A percentile compares a stretch with the other conserved stretches of the same genome.
Conservation (phyloP, 1,140 invertebrate species). For the Tetranychus cinnabarinus region DNA sequence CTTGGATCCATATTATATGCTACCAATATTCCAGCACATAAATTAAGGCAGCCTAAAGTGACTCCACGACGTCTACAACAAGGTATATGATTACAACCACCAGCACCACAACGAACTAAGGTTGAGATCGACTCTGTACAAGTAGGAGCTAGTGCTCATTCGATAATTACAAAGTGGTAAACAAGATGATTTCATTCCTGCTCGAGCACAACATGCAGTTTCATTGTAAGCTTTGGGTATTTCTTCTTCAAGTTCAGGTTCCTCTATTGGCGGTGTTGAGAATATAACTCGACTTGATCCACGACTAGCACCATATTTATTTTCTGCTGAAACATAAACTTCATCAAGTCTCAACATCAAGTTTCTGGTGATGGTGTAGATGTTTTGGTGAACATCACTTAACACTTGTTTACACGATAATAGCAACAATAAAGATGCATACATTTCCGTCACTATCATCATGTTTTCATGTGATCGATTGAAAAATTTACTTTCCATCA, state of each 20-base stretch:
- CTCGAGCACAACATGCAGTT: constrained; percentile 43
- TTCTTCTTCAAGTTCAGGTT: not conserved
- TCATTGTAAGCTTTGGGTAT: constrained; percentile 29
- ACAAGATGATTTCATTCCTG: constrained; percentile 40
- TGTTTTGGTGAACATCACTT: too few species aligned
- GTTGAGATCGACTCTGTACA: constrained; percentile 41
- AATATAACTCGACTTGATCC: constrained; percentile 46
- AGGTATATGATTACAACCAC: constrained; percentile 42
- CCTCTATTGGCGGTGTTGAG: constrained; percentile 21
- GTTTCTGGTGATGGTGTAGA: too few species aligned
- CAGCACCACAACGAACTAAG: constrained; percentile 37
- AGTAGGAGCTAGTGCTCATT: constrained; percentile 35
- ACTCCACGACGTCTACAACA: constrained; percentile 49
- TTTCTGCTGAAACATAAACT: constrained; percentile 52
- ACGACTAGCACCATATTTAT: constrained; percentile 46
- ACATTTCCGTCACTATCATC: too few species aligned
- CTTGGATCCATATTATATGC: too few species aligned
- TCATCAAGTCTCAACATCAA: too few species aligned
- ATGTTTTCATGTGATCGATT: too few species aligned
- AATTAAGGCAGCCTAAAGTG: constrained; percentile 35
- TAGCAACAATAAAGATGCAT: too few species aligned
- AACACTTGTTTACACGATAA: too few species aligned
- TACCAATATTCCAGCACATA: constrained; percentile 35
- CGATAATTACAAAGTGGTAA: constrained; percentile 45
- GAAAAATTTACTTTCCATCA: too few species aligned